Conservation (phyloP, 2,113 vertebrate species). For the Vidua macroura region DNA sequence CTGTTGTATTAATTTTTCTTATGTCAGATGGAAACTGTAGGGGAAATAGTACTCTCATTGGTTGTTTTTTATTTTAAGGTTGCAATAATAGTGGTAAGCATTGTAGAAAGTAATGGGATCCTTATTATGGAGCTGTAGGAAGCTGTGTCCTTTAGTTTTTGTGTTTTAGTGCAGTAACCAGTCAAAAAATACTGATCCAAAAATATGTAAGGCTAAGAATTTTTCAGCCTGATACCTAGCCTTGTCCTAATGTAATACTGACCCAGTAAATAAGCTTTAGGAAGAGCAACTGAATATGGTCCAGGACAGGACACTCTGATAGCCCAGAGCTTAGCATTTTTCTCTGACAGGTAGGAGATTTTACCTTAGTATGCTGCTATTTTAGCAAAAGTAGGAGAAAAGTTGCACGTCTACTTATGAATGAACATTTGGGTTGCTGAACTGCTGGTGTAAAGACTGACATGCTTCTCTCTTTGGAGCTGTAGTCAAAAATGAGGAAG, state of each 20-base stretch:
- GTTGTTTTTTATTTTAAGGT: neutral
- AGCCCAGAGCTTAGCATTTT: neutral
- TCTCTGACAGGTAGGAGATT: neutral
- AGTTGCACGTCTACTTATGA: neutral
- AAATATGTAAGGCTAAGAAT: neutral
- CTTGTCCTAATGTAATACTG: neutral
- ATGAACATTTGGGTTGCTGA: neutral
- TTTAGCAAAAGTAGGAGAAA: neutral
- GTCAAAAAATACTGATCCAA: neutral
- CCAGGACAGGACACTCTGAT: neutral
- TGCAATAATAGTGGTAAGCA: neutral
- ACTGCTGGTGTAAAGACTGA: neutral
- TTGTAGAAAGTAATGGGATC: neutral
- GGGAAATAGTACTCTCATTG: neutral
- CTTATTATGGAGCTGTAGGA: neutral
- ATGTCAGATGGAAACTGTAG: neutral
- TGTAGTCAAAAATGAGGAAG: neutral
- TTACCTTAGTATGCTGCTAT: neutral
- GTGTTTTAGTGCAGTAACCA: neutral
- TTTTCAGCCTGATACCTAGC: neutral
- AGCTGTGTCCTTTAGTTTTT: neutral
- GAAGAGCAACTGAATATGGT: neutral
- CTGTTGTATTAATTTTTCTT: neutral
- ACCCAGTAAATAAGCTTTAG: neutral
- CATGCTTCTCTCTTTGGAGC: neutral